A percentile compares a stretch with the other conserved stretches of the same genome.
Evolutionary conservation across 2,888 invertebrate genomes (phyloP).

Genomic region (Leptogaster cylindrica): DNA sequence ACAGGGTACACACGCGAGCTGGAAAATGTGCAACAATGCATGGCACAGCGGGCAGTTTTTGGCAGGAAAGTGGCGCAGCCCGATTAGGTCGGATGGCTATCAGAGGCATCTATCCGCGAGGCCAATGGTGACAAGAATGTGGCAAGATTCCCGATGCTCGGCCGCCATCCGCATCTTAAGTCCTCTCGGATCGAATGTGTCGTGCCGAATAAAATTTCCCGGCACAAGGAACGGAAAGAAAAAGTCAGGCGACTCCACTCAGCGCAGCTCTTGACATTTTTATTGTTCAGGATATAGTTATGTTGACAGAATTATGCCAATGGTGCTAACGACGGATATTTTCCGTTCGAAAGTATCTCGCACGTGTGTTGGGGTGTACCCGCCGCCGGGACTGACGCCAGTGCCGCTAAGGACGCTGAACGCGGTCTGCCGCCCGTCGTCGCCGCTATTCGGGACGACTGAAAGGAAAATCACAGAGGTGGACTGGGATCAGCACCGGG

Average conservation of each 20-base stretch:
- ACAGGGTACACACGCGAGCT: slow-evolving; percentile 3
- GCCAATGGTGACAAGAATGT: background rate
- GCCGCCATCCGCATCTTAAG: background rate
- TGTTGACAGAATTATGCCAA: slow-evolving; percentile 40
- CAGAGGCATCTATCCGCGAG: background rate
- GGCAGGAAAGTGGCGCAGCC: background rate
- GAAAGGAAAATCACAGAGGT: slow-evolving; percentile 20
- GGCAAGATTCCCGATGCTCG: background rate
- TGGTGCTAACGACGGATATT: slow-evolving; percentile 36
- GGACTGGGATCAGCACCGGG: background rate
- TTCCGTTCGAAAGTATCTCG: slow-evolving; percentile 33
- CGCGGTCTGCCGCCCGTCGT: background rate
- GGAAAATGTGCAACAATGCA: slow-evolving; percentile 37
- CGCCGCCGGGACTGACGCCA: background rate
- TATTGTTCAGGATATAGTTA: slow-evolving; percentile 31
- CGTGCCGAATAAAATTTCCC: slow-evolving; percentile 6
- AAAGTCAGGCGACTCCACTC: slow-evolving; percentile 14
- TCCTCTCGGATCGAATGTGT: background rate
- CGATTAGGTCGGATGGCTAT: background rate
- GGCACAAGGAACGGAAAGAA: background rate
- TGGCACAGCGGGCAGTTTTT: slow-evolving; percentile 4
- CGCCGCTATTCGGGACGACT: background rate
- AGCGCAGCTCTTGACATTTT: slow-evolving; percentile 29
- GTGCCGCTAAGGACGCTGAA: too few species aligned
- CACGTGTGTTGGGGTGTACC: slow-evolving; percentile 14